A percentile compares a stretch with the other conserved stretches of the same genome.
phyloP scores from a whole-genome alignment of 2,797 vertebrate species.

The Myoxocephalus aenaeus region DNA sequence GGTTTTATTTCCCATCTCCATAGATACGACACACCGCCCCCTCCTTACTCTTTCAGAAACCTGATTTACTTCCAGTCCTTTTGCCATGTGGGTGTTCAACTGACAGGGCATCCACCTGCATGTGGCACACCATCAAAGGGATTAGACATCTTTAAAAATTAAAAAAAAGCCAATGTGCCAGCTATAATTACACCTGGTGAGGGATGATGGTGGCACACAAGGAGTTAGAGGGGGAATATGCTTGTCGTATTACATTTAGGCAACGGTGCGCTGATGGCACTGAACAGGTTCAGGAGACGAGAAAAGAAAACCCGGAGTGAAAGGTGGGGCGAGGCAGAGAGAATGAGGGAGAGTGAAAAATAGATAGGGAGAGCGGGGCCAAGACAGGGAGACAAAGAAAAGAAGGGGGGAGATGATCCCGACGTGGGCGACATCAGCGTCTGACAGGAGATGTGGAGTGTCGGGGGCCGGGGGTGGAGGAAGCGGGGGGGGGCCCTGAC shows the following conservation, averaged over 20 bases:
- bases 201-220: slow-evolving; percentile 54
- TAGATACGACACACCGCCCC: slow-evolving; percentile 7
- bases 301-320: slow-evolving; percentile 36
- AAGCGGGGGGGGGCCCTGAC: slow-evolving; percentile 2
- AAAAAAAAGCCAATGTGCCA: slow-evolving; percentile 42
- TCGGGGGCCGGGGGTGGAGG: slow-evolving; percentile 25
- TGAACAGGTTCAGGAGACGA: slow-evolving; percentile 47
- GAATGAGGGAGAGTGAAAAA: slow-evolving; percentile 28
- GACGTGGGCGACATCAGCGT: slow-evolving; percentile 36
- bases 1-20: slow-evolving; percentile 38
- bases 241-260: slow-evolving; percentile 73
- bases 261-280: slow-evolving; percentile 45
- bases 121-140: slow-evolving; percentile 56
- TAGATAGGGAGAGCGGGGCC: slow-evolving; percentile 8
- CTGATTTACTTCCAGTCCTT: slow-evolving; percentile 27
- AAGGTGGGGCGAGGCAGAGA: slow-evolving; percentile 14
- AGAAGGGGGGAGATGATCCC: slow-evolving; percentile 22
- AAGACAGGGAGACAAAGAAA: slow-evolving; percentile 18
- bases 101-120: slow-evolving; percentile 46
- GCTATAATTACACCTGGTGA: slow-evolving; percentile 63
- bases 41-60: slow-evolving; percentile 3
- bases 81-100: slow-evolving; percentile 19
- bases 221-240: slow-evolving; percentile 64
- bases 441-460: slow-evolving; percentile 55
- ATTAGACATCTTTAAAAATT: slow-evolving; percentile 38